These are phyloP conservation scores for Anoncus sp. DNA, from an alignment of 2,888 invertebrate genomes.

Conservation along the genomic window DNA sequence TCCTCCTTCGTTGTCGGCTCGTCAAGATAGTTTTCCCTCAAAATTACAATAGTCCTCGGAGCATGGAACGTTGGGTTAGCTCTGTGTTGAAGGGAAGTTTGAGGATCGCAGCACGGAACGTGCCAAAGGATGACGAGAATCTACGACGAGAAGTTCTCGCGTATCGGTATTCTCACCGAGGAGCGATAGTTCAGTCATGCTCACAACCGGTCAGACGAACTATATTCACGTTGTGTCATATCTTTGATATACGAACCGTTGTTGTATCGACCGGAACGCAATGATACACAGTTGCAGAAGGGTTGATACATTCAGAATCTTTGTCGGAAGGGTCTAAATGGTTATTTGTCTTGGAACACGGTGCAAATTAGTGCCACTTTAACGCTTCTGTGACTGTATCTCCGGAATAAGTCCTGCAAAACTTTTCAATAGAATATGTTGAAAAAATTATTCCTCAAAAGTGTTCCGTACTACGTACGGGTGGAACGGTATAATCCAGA, in stretches of 20 bases:
- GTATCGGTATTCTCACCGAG: slow-evolving; percentile 16
- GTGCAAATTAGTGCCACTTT: no score
- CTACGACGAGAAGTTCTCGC: neutral
- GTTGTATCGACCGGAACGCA: neutral
- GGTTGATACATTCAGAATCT: neutral
- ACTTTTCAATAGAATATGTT: no score
- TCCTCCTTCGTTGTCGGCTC: neutral
- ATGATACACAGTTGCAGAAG: no score
- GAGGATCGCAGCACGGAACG: neutral
- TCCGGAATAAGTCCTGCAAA: no score
- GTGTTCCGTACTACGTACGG: neutral
- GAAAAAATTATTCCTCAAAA: no score
- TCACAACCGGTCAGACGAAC: neutral
- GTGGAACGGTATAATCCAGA: slow-evolving; percentile 20
- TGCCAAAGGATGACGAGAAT: neutral
- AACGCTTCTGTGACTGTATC: no score
- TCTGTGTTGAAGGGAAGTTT: neutral
- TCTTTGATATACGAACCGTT: neutral
- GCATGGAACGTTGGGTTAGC: slow-evolving; percentile 1
- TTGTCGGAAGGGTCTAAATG: no score
- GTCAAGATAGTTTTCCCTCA: slow-evolving; percentile 7
- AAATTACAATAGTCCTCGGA: slow-evolving; percentile 12
- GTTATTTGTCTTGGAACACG: no score
- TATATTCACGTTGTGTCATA: slow-evolving; percentile 3
- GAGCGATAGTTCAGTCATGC: neutral